These are phyloP conservation scores for Sciurus vulgaris DNA, from an alignment of 2,797 vertebrate genomes.

Conservation along the genomic window DNA sequence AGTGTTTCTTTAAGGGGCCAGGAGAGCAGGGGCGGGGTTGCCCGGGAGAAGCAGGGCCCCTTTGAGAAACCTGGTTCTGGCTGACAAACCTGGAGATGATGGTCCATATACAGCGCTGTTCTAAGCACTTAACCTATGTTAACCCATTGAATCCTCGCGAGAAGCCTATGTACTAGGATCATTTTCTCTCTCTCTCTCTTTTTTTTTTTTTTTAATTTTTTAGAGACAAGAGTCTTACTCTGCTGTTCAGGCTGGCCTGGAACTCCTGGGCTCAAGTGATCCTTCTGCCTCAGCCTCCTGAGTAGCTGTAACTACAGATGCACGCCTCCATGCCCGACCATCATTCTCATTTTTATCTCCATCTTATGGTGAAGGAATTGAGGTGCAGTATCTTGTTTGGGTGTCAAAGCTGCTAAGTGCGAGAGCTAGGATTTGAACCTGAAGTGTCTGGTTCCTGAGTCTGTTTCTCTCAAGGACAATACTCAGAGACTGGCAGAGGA, in stretches of 20 bases:
- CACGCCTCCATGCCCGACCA: too few species aligned
- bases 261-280: not conserved
- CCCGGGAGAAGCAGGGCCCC: not conserved
- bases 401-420: not conserved
- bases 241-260: not conserved
- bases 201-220: not conserved
- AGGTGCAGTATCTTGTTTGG: not conserved
- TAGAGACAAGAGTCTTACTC: not conserved
- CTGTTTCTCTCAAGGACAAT: fast-evolving
- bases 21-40: not conserved
- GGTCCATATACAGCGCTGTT: not conserved
- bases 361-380: not conserved
- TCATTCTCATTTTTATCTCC: not conserved
- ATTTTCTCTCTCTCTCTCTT: not conserved
- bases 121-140: not conserved
- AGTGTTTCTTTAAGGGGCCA: conserved; percentile 52
- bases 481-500: not conserved
- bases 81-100: not conserved
- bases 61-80: not conserved
- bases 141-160: not conserved
- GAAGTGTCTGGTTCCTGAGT: not conserved
- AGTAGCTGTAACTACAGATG: too few species aligned
- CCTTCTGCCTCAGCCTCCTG: not conserved
- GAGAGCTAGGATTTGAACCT: not conserved
- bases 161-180: not conserved